phyloP scores from a whole-genome alignment of 2,113 vertebrate species.

The Catharus bicknelli region DNA sequence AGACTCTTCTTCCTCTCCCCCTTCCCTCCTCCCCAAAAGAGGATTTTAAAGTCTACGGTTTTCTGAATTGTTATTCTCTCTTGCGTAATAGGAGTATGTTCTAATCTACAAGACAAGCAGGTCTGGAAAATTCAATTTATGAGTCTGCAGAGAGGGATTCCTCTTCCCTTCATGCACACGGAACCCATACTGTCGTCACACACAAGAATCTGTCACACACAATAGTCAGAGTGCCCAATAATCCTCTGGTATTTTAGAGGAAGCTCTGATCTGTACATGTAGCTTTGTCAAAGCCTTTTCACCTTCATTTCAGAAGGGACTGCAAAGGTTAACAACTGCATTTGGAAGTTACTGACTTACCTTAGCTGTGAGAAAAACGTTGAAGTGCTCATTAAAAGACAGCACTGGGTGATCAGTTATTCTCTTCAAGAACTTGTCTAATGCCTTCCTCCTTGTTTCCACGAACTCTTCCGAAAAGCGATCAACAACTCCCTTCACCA shows the following conservation, averaged over 20 bases:
- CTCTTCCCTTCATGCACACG: background rate
- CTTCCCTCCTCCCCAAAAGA: background rate
- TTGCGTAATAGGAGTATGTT: background rate
- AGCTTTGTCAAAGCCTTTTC: background rate
- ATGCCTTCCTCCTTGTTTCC: slow-evolving; percentile 92
- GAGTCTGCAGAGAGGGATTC: background rate
- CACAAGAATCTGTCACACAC: background rate
- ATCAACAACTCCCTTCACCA: slow-evolving; percentile 97
- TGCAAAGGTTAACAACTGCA: background rate
- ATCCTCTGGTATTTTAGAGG: background rate
- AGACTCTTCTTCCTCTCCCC: background rate
- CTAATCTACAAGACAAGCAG: background rate
- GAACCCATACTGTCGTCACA: background rate
- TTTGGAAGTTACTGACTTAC: slow-evolving; percentile 67
- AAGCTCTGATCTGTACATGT: background rate
- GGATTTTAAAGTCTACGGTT: background rate
- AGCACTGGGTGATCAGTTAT: slow-evolving; percentile 95
- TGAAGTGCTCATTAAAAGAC: slow-evolving; percentile 94
- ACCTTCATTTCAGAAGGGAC: background rate
- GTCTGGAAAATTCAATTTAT: background rate
- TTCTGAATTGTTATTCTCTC: background rate
- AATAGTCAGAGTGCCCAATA: background rate
- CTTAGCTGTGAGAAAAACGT: slow-evolving; percentile 92
- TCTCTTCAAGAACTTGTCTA: slow-evolving; percentile 96
- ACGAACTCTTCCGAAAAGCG: slow-evolving; percentile 98